phyloP scores from a whole-genome alignment of 2,113 vertebrate species.

The Sapayoa aenigma region DNA sequence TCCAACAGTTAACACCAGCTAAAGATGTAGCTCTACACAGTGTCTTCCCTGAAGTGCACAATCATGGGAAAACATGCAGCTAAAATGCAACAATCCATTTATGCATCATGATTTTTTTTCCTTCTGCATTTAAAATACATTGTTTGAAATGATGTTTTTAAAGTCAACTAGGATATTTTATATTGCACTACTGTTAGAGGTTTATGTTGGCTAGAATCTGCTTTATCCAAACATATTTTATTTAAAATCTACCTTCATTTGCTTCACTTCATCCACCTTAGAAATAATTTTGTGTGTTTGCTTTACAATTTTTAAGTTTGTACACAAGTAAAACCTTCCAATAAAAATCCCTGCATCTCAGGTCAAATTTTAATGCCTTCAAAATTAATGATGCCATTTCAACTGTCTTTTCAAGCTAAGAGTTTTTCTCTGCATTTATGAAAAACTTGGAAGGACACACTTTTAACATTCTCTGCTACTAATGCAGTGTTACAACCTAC shows the following conservation, averaged over 20 bases:
- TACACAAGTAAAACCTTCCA: neutral
- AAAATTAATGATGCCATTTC: neutral
- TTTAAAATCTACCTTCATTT: neutral
- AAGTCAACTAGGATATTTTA: neutral
- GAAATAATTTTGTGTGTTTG: neutral
- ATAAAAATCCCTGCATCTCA: neutral
- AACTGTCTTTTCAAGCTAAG: neutral
- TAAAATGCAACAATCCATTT: neutral
- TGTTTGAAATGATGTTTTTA: neutral
- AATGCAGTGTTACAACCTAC: neutral
- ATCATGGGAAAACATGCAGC: neutral
- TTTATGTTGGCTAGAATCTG: neutral
- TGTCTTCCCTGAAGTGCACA: neutral
- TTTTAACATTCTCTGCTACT: neutral
- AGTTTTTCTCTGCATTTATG: neutral
- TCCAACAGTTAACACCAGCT: neutral
- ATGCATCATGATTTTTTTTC: neutral
- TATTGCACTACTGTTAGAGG: neutral
- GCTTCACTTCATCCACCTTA: neutral
- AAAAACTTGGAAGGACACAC: neutral
- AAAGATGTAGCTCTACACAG: neutral
- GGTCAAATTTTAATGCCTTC: neutral
- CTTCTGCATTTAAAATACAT: neutral
- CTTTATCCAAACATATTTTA: neutral
- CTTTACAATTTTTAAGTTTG: neutral